These are phyloP conservation scores for Alsophila aescularia DNA, from an alignment of 2,888 invertebrate genomes.

Conservation along the genomic window DNA sequence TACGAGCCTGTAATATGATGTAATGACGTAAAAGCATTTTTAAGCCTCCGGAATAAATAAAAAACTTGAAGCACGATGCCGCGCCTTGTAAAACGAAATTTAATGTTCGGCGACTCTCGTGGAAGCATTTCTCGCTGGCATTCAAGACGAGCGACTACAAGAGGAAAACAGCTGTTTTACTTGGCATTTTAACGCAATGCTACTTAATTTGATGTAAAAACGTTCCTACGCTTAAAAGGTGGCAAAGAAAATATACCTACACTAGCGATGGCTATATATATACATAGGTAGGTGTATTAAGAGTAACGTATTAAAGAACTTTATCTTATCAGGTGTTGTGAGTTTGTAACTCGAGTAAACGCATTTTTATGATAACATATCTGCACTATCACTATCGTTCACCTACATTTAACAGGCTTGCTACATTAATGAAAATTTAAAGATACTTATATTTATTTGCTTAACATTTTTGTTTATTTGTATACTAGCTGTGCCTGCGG, in stretches of 20 bases:
- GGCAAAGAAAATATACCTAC: no score
- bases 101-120: slow-evolving; percentile 21
- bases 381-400: slow-evolving; percentile 50
- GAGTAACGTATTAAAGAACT: slow-evolving; percentile 40
- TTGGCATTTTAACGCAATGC: slow-evolving; percentile 14
- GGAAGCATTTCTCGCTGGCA: slow-evolving; percentile 25
- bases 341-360: slow-evolving; percentile 47
- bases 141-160: slow-evolving; percentile 12
- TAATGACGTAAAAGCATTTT: slow-evolving; percentile 62
- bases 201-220: slow-evolving; percentile 18
- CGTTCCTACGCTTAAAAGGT: neutral
- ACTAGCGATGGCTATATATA: no score
- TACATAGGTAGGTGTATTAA: slow-evolving; percentile 3
- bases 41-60: slow-evolving; percentile 44
- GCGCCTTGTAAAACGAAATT: slow-evolving; percentile 41
- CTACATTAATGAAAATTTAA: slow-evolving; percentile 31
- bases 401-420: slow-evolving; percentile 50
- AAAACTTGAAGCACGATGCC: slow-evolving; percentile 36
- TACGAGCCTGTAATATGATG: slow-evolving; percentile 51
- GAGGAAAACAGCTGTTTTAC: slow-evolving; percentile 26
- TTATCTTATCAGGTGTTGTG: slow-evolving; percentile 58
- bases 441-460: slow-evolving; percentile 22
- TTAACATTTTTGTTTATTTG: no score
- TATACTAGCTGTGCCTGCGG: no score
- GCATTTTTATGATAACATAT: slow-evolving; percentile 60